Percentiles rank a stretch among this genome's conserved stretches.
Evolutionary conservation across 2,888 invertebrate species (phyloP).

Genomic region (Polymixis lichenea): DNA sequence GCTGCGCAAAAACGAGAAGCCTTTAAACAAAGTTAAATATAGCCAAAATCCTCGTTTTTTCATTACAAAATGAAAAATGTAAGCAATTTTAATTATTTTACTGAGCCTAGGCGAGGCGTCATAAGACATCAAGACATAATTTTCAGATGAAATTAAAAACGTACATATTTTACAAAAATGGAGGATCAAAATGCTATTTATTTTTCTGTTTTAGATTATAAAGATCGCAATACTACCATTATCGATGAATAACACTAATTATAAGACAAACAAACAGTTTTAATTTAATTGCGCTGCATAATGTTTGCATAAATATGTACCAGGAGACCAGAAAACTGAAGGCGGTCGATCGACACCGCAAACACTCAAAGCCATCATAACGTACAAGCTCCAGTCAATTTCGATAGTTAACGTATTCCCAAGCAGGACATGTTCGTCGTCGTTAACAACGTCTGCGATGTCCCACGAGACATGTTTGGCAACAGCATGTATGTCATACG

Average conservation of each 20-base stretch:
- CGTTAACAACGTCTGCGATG: slow-evolving; percentile 62
- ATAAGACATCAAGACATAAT: slow-evolving; percentile 6
- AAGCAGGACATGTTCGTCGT: slow-evolving; percentile 56
- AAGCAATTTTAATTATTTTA: slow-evolving; percentile 10
- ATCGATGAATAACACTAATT: not conserved
- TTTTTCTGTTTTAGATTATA: no score
- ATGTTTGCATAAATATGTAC: slow-evolving; percentile 33
- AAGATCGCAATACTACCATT: not conserved
- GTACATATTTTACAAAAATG: not conserved
- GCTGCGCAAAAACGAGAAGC: slow-evolving; percentile 31
- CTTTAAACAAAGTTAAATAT: slow-evolving; percentile 45
- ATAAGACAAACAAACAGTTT: not conserved
- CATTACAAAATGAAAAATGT: slow-evolving; percentile 17
- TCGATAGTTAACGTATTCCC: slow-evolving; percentile 60
- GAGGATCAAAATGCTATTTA: not conserved
- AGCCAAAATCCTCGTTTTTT: slow-evolving; percentile 11
- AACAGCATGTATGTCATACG: slow-evolving; percentile 60
- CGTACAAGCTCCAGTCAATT: slow-evolving; percentile 57
- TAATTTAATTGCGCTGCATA: slow-evolving; percentile 1
- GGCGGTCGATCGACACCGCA: slow-evolving; percentile 30
- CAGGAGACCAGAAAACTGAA: slow-evolving; percentile 50
- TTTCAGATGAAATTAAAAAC: not conserved
- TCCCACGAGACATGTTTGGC: slow-evolving; percentile 61
- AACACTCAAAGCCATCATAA: slow-evolving; percentile 56
- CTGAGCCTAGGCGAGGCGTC: not conserved